Percentiles rank a stretch among this genome's conserved stretches.
These are phyloP conservation scores for Phylloscopus trochilus DNA, from an alignment of 2,113 vertebrate genomes.

Conservation along the genomic window DNA sequence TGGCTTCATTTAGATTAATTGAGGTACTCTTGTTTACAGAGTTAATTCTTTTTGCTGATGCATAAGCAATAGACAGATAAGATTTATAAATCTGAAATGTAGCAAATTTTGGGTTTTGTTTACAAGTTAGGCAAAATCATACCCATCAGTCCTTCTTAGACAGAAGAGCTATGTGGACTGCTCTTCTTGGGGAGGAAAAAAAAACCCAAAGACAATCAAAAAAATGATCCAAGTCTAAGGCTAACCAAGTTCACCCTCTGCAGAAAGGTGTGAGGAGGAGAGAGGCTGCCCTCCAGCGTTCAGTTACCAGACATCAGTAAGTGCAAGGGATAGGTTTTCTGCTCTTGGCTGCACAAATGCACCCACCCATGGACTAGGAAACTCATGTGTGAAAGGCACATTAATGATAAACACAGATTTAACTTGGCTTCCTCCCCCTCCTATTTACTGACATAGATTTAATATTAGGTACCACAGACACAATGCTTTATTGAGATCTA, in stretches of 20 bases:
- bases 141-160: not conserved
- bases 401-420: not conserved
- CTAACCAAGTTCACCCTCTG: not conserved
- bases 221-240: fast-evolving
- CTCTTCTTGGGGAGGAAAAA: not conserved
- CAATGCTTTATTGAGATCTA: not conserved
- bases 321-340: not conserved
- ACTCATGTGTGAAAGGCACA: fast-evolving
- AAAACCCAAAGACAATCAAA: fast-evolving
- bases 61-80: not conserved
- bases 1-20: not conserved
- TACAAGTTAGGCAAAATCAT: not conserved
- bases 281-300: constrained; percentile 25
- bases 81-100: not conserved
- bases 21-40: not conserved
- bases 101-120: not conserved
- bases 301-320: not conserved
- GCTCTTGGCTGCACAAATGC: not conserved
- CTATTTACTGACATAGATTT: not conserved
- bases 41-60: not conserved
- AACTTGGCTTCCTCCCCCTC: not conserved
- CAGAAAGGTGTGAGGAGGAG: not conserved
- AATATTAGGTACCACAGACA: not conserved
- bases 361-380: not conserved
- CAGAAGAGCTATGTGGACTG: not conserved